phyloP scores from a whole-genome alignment of 1,140 invertebrate genomes.

The Lamellibrachia luymesi region DNA sequence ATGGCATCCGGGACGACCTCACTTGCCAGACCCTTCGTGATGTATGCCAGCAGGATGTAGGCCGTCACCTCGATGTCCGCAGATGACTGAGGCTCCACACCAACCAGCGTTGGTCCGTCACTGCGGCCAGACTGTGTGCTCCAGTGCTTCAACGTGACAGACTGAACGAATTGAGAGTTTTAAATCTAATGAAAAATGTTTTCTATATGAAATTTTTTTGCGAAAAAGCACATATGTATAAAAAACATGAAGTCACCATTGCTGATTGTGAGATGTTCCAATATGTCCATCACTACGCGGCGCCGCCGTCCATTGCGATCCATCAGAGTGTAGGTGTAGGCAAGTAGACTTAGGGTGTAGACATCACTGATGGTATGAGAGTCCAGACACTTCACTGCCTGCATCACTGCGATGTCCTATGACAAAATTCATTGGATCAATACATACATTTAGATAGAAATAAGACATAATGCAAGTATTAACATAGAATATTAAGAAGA shows the following conservation, averaged over 20 bases:
- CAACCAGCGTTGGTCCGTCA: no score
- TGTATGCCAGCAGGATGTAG: slow-evolving; percentile 72
- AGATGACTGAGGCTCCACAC: background rate
- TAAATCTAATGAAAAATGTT: no score
- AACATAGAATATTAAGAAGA: no score
- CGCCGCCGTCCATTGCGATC: slow-evolving; percentile 38
- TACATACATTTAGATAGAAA: no score
- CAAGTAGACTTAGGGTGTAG: slow-evolving; percentile 70
- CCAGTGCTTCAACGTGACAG: no score
- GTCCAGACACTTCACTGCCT: slow-evolving; percentile 23
- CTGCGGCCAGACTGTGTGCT: no score
- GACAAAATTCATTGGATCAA: no score
- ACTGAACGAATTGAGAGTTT: no score
- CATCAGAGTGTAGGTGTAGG: slow-evolving; percentile 57
- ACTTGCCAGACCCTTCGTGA: slow-evolving; percentile 37
- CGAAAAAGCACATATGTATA: no score
- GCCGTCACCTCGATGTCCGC: slow-evolving; percentile 79
- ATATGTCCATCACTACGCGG: background rate
- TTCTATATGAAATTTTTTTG: no score
- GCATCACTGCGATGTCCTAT: background rate
- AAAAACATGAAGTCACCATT: background rate
- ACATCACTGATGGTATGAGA: slow-evolving; percentile 61
- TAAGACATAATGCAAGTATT: no score
- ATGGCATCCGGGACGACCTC: slow-evolving; percentile 58
- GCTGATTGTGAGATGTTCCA: background rate